Evolutionary conservation across 1,140 invertebrate species (phyloP).

Genomic region (Heterodera schachtii): DNA sequence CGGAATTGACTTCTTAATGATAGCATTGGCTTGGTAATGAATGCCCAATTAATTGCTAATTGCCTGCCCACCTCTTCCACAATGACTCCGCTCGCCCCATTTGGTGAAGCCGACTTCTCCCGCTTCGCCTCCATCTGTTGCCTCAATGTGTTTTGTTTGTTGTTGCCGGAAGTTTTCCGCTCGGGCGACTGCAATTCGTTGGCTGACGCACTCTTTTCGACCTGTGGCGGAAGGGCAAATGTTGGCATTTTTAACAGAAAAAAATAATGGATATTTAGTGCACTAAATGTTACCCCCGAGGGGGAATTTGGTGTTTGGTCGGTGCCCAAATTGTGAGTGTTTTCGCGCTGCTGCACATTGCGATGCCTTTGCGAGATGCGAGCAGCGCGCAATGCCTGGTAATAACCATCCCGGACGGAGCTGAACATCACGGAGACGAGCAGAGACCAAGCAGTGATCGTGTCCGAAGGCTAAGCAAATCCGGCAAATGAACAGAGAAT

Average conservation of each 20-base stretch:
- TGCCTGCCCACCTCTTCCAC: background rate
- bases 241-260: no score
- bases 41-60: background rate
- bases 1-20: background rate
- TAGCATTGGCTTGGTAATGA: background rate
- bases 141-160: background rate
- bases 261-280: no score
- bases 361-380: slow-evolving; percentile 52
- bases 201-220: slow-evolving; percentile 29
- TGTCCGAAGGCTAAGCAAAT: slow-evolving; percentile 55
- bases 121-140: background rate
- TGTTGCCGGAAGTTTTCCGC: slow-evolving; percentile 7
- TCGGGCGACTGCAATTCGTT: slow-evolving; percentile 24
- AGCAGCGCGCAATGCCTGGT: slow-evolving; percentile 51
- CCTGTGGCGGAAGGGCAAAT: background rate
- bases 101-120: slow-evolving; percentile 2
- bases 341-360: slow-evolving; percentile 44
- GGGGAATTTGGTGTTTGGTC: background rate
- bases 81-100: background rate
- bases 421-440: slow-evolving; percentile 60
- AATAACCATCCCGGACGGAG: slow-evolving; percentile 60
- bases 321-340: slow-evolving; percentile 1
- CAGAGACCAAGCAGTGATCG: slow-evolving; percentile 60
- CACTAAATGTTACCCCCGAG: background rate
- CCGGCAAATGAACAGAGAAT: no score